phyloP scores from a whole-genome alignment of 2,797 vertebrate species.

The Parauchenoglanis ngamensis region DNA sequence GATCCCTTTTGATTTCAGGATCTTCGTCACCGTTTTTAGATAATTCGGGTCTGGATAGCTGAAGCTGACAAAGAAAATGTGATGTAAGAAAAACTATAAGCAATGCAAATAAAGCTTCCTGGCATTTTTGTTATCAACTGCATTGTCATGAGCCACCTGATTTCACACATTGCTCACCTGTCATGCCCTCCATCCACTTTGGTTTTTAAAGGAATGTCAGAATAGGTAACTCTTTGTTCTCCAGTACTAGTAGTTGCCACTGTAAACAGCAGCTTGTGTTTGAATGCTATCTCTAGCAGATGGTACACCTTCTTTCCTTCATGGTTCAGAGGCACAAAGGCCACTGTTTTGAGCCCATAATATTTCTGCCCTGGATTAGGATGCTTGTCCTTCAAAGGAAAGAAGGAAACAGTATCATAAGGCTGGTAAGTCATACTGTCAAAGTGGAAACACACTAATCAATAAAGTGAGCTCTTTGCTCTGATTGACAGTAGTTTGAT shows the following conservation, averaged over 20 bases:
- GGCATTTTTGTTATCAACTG: neutral
- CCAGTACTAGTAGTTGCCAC: constrained; percentile 57
- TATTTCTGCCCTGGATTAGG: constrained; percentile 68
- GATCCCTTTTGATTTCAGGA: constrained; percentile 66
- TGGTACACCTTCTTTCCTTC: constrained; percentile 61
- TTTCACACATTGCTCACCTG: constrained; percentile 30
- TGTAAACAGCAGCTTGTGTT: constrained; percentile 65
- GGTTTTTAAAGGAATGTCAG: constrained; percentile 68
- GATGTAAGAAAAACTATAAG: neutral
- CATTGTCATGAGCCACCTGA: neutral
- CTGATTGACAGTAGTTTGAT: neutral
- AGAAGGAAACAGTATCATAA: neutral
- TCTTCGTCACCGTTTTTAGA: constrained; percentile 64
- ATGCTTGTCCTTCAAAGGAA: constrained; percentile 63
- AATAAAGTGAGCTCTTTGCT: neutral
- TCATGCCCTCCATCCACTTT: constrained; percentile 46
- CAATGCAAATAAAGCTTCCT: neutral
- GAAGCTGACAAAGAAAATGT: constrained; percentile 54
- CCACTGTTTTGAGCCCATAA: constrained; percentile 47
- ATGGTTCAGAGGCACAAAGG: constrained; percentile 66
- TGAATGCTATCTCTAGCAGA: constrained; percentile 65
- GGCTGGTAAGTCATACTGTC: too few relatives aligned
- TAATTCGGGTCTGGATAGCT: constrained; percentile 69
- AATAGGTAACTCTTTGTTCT: constrained; percentile 54
- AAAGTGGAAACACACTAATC: neutral